A percentile compares a stretch with the other conserved stretches of the same genome.
Conservation (phyloP, 2,888 invertebrate genomes). For the Trissoscelio sp. region DNA sequence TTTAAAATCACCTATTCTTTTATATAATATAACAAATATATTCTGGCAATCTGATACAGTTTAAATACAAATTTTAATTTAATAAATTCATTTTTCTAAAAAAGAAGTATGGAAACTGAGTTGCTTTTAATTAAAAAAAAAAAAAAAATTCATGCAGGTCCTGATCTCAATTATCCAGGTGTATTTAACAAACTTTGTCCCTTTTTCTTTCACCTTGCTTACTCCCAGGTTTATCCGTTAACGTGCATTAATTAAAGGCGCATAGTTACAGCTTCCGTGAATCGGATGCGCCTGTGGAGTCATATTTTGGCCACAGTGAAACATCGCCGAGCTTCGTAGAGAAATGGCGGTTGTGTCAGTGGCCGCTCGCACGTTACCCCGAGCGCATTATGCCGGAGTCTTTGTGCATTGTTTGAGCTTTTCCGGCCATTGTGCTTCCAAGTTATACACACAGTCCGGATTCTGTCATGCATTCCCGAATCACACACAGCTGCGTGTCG, state of each 20-base stretch:
- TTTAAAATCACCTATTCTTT: too few species aligned
- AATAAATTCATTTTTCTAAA: too few species aligned
- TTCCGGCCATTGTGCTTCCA: slow-evolving; percentile 78
- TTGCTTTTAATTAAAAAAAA: too few species aligned
- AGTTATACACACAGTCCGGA: slow-evolving; percentile 73
- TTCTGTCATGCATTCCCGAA: slow-evolving; percentile 69
- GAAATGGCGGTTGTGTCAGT: slow-evolving; percentile 18
- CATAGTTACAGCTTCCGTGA: slow-evolving; percentile 2
- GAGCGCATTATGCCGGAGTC: slow-evolving; percentile 77
- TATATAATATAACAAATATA: too few species aligned
- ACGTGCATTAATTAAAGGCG: slow-evolving; percentile 15
- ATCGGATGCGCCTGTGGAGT: not conserved
- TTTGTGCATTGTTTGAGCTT: slow-evolving; percentile 81
- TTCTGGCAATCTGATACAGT: too few species aligned
- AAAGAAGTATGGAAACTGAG: too few species aligned
- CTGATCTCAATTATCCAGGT: too few species aligned
- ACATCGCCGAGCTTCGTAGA: not conserved
- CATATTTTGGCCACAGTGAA: slow-evolving; percentile 13
- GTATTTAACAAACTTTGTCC: too few species aligned
- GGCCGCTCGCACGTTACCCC: slow-evolving; percentile 73
- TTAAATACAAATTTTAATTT: too few species aligned
- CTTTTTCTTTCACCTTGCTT: too few species aligned
- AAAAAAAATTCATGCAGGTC: too few species aligned
- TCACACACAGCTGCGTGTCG: slow-evolving; percentile 39
- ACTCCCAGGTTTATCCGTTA: slow-evolving; percentile 11